Evolutionary conservation across 2,113 vertebrate genomes (phyloP).

Genomic region (Lathamus discolor): DNA sequence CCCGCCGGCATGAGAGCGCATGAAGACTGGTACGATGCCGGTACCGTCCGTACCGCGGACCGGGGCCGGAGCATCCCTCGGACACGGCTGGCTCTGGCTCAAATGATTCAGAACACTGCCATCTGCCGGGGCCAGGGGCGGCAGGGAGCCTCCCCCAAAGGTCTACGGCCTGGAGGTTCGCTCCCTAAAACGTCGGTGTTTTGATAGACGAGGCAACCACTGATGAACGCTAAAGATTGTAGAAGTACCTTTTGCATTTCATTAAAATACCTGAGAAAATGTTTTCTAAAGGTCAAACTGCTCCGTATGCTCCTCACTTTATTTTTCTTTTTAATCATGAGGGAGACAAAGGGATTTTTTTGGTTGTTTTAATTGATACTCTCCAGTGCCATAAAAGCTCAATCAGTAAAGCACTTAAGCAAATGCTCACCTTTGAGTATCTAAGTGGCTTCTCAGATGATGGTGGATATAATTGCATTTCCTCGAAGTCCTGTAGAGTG

Average conservation of each 20-base stretch:
- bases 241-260: neutral
- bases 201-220: neutral
- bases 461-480: slow-evolving; percentile 13
- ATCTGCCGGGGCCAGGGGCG: slow-evolving; percentile 6
- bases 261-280: neutral
- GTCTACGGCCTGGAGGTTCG: neutral
- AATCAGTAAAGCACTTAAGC: slow-evolving; percentile 42
- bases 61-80: neutral
- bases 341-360: neutral
- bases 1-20: rapidly evolving
- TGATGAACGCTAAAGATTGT: neutral
- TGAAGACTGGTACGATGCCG: rapidly evolving
- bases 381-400: slow-evolving; percentile 8
- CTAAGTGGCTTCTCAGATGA: slow-evolving; percentile 7
- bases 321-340: neutral
- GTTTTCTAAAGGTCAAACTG: neutral
- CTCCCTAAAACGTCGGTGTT: neutral
- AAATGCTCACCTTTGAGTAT: slow-evolving; percentile 11
- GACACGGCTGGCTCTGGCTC: neutral
- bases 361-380: neutral
- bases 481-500: neutral
- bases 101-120: slow-evolving; percentile 25
- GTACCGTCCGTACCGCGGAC: rapidly evolving
- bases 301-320: neutral
- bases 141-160: too few species aligned